Evolutionary conservation across 2,888 invertebrate species (phyloP), one percentile per base, ranked within the genome.

Genomic region (Ormyrus labotus): DNA sequence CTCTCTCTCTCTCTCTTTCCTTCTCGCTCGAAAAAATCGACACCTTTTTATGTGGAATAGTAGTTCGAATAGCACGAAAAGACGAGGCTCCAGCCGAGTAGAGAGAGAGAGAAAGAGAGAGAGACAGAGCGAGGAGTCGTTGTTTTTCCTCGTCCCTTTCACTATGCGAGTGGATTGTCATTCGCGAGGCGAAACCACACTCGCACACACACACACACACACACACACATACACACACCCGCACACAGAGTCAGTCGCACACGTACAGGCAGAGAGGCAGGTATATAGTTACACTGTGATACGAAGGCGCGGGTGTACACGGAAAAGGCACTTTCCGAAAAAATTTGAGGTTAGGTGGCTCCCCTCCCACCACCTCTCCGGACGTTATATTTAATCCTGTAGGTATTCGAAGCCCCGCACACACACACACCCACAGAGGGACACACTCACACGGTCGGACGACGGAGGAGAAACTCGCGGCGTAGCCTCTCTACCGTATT

Each of bases 111-210:
- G 60, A 60, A 1, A 51, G 19, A 9, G 19, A 51, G 60, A 60
- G 19, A 60, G 60, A 60, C 7, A 45, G 19, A 19, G 47, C 8
- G 47, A 63, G 47, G 11, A 13, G 11, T 58, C 47, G 47, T 48
- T 13, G 47, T 57, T 57, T 8, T 58, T 19, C 57, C 13, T 48
- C 53, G 73, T 67, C 76, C 77, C 78, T 78, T 78, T 78, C 78
- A 78, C 78, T 71, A 48, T 67, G 65, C 78, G 61, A 48, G 50
- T 47, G 72, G 71, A 65, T 68, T 78, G 78, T 78, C 72, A 78
- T 67, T 78, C 19, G 19, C 19, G 19, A 19, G 19, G 19, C 19
- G 19, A 19, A 19, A 19, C 2, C 5, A 51, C 11, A 13, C 65
- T 13, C 6, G 10, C 51, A 53, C 34, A 10, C 67, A 9, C 19